These are phyloP conservation scores for Gastracanthus pulcherrimus DNA, from an alignment of 2,888 invertebrate genomes.

Conservation along the genomic window DNA sequence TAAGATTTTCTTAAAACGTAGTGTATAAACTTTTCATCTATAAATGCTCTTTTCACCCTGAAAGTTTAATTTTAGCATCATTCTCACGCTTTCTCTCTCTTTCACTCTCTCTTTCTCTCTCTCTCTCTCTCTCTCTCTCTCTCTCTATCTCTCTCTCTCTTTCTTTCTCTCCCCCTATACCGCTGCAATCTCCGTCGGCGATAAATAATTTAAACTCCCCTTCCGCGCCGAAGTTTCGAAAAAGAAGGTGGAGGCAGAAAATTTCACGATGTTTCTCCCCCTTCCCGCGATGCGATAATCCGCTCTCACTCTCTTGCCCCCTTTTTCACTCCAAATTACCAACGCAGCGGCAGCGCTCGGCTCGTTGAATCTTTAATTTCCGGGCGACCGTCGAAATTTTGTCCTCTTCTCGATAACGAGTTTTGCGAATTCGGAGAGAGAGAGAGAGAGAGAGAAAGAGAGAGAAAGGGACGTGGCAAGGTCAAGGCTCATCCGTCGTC, in stretches of 20 bases:
- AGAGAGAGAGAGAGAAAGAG: too few species aligned
- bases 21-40: too few species aligned
- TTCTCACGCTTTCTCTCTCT: too few species aligned
- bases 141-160: too few species aligned
- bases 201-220: conserved; percentile 28
- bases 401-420: conserved; percentile 18
- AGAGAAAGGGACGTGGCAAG: too few species aligned
- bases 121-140: too few species aligned
- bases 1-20: too few species aligned
- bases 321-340: background rate
- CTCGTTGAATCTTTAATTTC: conserved; percentile 75
- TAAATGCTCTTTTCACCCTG: too few species aligned
- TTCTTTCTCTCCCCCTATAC: conserved; percentile 8
- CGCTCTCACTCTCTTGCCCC: background rate
- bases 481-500: conserved; percentile 37
- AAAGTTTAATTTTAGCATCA: too few species aligned
- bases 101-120: too few species aligned
- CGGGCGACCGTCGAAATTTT: conserved; percentile 61
- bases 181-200: conserved; percentile 14
- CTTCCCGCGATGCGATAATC: too few species aligned
- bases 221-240: background rate
- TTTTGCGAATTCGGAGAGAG: conserved; percentile 1
- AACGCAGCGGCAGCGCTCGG: too few species aligned
- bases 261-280: background rate
- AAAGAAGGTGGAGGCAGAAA: background rate